phyloP scores from a whole-genome alignment of 2,113 vertebrate species.

The Loxodonta africana region DNA sequence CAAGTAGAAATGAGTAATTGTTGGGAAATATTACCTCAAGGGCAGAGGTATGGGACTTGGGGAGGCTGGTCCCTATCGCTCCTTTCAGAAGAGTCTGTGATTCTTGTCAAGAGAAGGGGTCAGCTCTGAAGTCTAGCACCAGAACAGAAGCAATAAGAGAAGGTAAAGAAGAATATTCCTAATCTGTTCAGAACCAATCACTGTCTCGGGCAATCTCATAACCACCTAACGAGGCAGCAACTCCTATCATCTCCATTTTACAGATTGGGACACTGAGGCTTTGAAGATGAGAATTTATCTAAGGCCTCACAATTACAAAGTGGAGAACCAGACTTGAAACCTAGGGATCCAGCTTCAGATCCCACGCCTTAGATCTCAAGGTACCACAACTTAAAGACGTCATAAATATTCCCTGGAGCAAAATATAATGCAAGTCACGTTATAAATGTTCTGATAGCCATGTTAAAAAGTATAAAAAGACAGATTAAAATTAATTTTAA shows the following conservation, averaged over 20 bases:
- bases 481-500: neutral
- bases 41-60: neutral
- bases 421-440: neutral
- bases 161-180: neutral
- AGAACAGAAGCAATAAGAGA: neutral
- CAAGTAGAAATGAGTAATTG: neutral
- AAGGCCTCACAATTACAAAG: neutral
- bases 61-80: neutral
- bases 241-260: neutral
- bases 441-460: neutral
- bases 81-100: neutral
- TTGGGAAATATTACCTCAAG: neutral
- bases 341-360: neutral
- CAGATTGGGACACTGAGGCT: neutral
- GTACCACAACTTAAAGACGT: neutral
- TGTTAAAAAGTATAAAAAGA: neutral
- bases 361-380: neutral
- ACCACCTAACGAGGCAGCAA: neutral
- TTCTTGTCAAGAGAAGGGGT: neutral
- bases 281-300: neutral
- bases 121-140: neutral
- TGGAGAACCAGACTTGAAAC: conserved; percentile 1
- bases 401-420: neutral
- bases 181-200: neutral
- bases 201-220: neutral